phyloP scores from a whole-genome alignment of 2,888 invertebrate genomes.

The Torymus texanus region DNA sequence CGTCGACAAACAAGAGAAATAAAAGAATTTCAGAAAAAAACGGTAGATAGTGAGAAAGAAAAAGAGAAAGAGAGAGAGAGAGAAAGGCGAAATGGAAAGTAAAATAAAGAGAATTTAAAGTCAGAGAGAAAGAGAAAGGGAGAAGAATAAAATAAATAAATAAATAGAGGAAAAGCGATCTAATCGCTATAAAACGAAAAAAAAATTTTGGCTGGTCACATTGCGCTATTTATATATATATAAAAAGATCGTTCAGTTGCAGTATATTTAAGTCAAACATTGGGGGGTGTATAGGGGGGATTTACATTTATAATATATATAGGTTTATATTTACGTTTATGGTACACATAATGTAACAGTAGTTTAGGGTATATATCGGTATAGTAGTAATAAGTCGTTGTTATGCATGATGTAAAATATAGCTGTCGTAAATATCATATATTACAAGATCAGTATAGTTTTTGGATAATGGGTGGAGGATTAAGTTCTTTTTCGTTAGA shows the following conservation, averaged over 20 bases:
- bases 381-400: conserved; percentile 38
- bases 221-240: conserved; percentile 54
- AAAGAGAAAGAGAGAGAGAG: not conserved
- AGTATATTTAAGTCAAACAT: conserved; percentile 39
- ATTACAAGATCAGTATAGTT: conserved; percentile 31
- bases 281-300: conserved; percentile 25
- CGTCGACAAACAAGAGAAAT: conserved; percentile 38
- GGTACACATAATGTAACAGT: conserved; percentile 41
- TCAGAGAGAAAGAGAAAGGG: conserved; percentile 17
- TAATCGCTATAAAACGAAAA: conserved; percentile 51
- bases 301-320: conserved; percentile 37
- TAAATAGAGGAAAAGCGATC: conserved; percentile 30
- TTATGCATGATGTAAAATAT: conserved; percentile 48
- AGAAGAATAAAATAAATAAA: conserved; percentile 12
- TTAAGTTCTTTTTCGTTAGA: not conserved
- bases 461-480: conserved; percentile 5
- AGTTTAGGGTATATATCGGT: conserved; percentile 38
- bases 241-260: conserved; percentile 36
- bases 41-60: not conserved
- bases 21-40: not conserved
- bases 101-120: conserved; percentile 1
- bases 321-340: conserved; percentile 30
- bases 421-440: conserved; percentile 36
- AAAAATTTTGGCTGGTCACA: conserved; percentile 51
- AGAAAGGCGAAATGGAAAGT: too few species aligned